Evolutionary conservation across 2,888 invertebrate species (phyloP), one percentile per base, ranked within the genome.

Genomic region (Siphlonurus alternatus): DNA sequence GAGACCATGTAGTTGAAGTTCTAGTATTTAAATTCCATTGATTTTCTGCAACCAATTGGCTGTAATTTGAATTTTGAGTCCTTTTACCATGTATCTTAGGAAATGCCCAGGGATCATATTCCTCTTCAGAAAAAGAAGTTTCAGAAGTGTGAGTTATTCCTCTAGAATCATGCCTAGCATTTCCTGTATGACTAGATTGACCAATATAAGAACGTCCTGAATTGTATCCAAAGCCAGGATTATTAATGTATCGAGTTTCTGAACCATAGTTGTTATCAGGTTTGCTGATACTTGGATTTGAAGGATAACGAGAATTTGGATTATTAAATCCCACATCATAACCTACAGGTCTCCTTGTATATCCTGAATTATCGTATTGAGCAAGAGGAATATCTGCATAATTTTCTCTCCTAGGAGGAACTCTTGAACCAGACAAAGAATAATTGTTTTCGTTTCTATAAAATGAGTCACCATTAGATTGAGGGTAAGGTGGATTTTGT

Each of bases 21-120:
- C n/a, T 2, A 24, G 23, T 2, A 2, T 25, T 24, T 19, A 53
- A 38, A 2, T 53, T n/a, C 22, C 59, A 7, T n/a, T 51, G 53
- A 10, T 7, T 22, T 18, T 22, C 23, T 64, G 25, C 62, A 19
- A 53, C 54, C 24, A 10, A 20, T 59, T 2, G 59, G 10, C n/a
- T n/a, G n/a, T n/a, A n/a, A n/a, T n/a, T n/a, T 20, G 23, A 7
- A 20, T 23, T 23, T 3, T 53, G 7, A 2, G 1, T 53, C 24
- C 20, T 54, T n/a, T 63, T 59, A 1, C 65, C 67, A 60, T 67
- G 67, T 19, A 64, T 67, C 53, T 66, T 63, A 18, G 67, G 63
- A 63, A 67, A 68, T 10, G 65, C 64, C 67, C 67, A 68, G 2
- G 68, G 68, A 61, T 68, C 68, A 63, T 68, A 68, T 23, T 65